phyloP scores from a whole-genome alignment of 2,797 vertebrate genomes.

The Falco concolor region DNA sequence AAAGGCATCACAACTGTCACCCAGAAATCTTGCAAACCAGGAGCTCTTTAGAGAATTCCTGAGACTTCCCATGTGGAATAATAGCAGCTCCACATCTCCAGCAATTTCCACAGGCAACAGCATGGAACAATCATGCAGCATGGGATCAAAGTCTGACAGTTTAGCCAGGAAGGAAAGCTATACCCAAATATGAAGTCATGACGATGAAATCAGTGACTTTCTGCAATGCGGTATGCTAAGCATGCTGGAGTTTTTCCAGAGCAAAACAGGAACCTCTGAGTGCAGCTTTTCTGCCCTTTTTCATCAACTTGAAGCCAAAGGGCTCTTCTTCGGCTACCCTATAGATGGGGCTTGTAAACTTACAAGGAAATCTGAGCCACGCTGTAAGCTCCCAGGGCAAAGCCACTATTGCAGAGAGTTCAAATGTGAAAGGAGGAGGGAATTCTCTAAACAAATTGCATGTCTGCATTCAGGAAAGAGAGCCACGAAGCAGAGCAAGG shows the following conservation, averaged over 20 bases:
- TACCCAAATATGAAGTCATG: background rate
- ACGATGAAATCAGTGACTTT: background rate
- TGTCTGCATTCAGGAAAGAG: background rate
- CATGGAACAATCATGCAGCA: background rate
- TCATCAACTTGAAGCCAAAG: background rate
- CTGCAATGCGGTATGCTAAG: background rate
- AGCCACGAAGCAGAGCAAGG: background rate
- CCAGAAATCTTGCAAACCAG: background rate
- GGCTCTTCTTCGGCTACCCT: constrained; percentile 2
- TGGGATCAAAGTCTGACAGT: accelerated
- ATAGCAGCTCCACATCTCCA: background rate
- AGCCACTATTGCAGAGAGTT: background rate
- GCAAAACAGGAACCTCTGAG: background rate
- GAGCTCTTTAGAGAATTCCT: background rate
- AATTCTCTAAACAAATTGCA: background rate
- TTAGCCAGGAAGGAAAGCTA: background rate
- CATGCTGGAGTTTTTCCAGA: background rate
- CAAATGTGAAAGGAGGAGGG: background rate
- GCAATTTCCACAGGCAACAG: background rate
- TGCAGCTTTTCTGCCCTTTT: background rate
- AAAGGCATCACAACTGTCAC: background rate
- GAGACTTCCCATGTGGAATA: background rate
- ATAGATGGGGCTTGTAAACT: constrained; percentile 53
- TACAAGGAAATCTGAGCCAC: background rate
- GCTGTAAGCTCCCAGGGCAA: background rate